A percentile compares a stretch with the other conserved stretches of the same genome.
Conservation (phyloP, 2,113 vertebrate genomes). For the Oxygymnocypris stewartii region DNA sequence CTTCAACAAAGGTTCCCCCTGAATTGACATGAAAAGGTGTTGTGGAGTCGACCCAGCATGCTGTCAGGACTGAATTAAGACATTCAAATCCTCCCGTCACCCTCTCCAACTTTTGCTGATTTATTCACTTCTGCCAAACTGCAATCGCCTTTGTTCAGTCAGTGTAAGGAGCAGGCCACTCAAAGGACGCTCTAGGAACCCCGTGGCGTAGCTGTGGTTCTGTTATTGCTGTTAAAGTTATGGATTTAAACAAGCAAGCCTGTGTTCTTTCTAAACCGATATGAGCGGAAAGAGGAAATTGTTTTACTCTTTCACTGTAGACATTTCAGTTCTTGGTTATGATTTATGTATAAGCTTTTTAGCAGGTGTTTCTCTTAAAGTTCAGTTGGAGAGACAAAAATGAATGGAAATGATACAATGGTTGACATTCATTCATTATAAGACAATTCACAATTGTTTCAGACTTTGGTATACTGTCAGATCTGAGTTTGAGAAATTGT, state of each 20-base stretch:
- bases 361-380: neutral
- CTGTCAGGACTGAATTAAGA: conserved; percentile 70
- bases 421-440: neutral
- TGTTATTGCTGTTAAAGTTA: neutral
- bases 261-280: conserved; percentile 5
- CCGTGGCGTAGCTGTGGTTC: neutral
- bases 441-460: neutral
- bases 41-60: conserved; percentile 63
- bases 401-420: neutral
- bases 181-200: neutral
- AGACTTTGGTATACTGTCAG: neutral
- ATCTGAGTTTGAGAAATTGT: neutral
- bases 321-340: neutral
- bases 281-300: neutral
- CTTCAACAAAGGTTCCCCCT: conserved; percentile 63
- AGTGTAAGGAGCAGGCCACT: conserved; percentile 21
- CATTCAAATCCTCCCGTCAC: conserved; percentile 61
- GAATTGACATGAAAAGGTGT: conserved; percentile 60
- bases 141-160: conserved; percentile 35
- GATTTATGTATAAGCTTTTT: neutral
- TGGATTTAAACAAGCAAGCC: neutral
- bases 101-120: conserved; percentile 45
- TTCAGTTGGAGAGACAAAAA: neutral
- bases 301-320: neutral
- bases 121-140: conserved; percentile 42